Evolutionary conservation across 1,140 invertebrate genomes (phyloP), one percentile per base, ranked within the genome.

Genomic region (Sarcophaga peregrina): DNA sequence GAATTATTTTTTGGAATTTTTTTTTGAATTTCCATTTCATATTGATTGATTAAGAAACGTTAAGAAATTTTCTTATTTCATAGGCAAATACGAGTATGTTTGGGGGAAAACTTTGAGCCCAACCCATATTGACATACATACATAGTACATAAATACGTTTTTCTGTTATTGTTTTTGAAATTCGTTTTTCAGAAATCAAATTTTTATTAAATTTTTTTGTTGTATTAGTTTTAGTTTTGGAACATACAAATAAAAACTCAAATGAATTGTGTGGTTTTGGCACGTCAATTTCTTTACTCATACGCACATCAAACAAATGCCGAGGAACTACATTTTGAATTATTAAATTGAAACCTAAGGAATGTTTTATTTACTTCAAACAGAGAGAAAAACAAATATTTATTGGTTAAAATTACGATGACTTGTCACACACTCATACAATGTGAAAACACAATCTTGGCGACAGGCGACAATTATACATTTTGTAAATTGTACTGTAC

Each of bases 401-500:
- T 37, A 37, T 37, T 20, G 17, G 11, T 46, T 11, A 68, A 81
- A 81, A 81, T 81, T 81, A 81, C 58, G 80, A 81, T 50, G 50
- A 45, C 46, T 81, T 81, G 80, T 81, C 80, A 81, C 80, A 81
- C 80, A 81, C 80, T 17, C 25, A 68, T 68, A 37, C 25, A 37
- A 37, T 37, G 25, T 4, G 25, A 37, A 37, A 37, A 37, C 25
- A 37, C 25, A 37, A 37, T 37, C 25, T 37, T 37, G 25, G 25
- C 25, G 25, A 37, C 25, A 37, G 4, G 25, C 25, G 25, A 2
- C 25, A 37, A 37, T 4, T 37, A 37, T 4, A 37, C 25, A 37
- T 37, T 37, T 37, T 37, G 1, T 4, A 37, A 37, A 37, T 37
- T 37, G 25, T 37, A 37, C 4, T 37, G 1, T 37, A 37, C n/a